phyloP scores from a whole-genome alignment of 2,113 vertebrate genomes.

The Labeo catla region DNA sequence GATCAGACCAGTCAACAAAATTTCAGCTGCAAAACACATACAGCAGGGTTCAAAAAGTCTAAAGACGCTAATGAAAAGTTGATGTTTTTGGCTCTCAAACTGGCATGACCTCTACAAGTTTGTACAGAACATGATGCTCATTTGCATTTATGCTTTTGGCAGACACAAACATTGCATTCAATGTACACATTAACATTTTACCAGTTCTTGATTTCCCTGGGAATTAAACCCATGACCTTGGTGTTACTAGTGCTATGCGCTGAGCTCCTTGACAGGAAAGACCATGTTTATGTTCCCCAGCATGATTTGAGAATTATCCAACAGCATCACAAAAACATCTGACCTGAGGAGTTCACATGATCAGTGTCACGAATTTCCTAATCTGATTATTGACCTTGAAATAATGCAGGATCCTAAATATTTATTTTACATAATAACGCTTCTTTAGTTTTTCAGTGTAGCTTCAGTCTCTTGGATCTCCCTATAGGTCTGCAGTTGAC shows the following conservation, averaged over 20 bases:
- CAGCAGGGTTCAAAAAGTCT: neutral
- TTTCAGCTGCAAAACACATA: neutral
- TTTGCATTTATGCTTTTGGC: neutral
- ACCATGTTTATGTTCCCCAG: neutral
- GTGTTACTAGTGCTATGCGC: neutral
- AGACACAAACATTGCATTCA: no score
- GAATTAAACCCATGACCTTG: neutral
- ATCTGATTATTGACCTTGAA: neutral
- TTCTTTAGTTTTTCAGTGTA: neutral
- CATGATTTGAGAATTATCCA: neutral
- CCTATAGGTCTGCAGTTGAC: neutral
- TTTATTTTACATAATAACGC: neutral
- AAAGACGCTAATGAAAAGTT: neutral
- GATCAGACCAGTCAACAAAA: neutral
- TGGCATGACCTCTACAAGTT: neutral
- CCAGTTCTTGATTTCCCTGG: neutral
- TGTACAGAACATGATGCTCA: neutral
- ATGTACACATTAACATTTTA: neutral
- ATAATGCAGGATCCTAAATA: neutral
- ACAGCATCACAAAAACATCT: neutral
- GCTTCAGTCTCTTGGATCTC: neutral
- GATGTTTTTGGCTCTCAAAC: neutral
- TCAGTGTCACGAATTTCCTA: neutral
- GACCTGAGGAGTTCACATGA: neutral
- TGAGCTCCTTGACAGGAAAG: neutral